A percentile compares a stretch with the other conserved stretches of the same genome.
Conservation (phyloP, 2,888 invertebrate genomes). For the Hybos culiciformis region DNA sequence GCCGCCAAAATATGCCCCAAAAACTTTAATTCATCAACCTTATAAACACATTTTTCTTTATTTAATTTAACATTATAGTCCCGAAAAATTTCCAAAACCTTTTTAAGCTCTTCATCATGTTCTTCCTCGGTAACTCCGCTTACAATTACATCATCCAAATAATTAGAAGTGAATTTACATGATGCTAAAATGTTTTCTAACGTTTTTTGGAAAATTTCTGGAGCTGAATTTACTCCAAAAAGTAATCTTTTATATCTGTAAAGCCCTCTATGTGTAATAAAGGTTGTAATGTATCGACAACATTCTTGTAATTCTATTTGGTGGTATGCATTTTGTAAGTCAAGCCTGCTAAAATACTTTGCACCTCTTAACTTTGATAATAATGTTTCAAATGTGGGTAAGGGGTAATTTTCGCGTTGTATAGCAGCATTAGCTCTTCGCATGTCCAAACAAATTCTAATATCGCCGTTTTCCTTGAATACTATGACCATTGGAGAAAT, state of each 20-base stretch:
- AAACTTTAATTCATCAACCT: neutral
- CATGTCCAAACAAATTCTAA: conserved; percentile 25
- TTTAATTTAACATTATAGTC: conserved; percentile 17
- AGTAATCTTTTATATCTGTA: conserved; percentile 24
- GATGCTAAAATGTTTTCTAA: conserved; percentile 18
- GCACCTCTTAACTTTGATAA: conserved; percentile 14
- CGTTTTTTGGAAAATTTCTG: conserved; percentile 14
- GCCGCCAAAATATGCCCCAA: neutral
- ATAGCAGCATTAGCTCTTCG: conserved; percentile 23
- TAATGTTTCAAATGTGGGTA: conserved; percentile 17
- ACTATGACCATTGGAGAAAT: conserved; percentile 23
- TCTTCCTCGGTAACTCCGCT: conserved; percentile 17
- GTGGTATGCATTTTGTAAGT: conserved; percentile 21
- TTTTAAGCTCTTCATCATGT: conserved; percentile 16
- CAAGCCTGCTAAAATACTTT: conserved; percentile 20
- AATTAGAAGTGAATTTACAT: conserved; percentile 19
- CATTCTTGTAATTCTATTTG: conserved; percentile 15
- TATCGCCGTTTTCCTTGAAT: conserved; percentile 18
- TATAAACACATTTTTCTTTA: conserved; percentile 16
- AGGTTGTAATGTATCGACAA: conserved; percentile 8
- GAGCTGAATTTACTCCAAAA: conserved; percentile 23
- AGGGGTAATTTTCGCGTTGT: conserved; percentile 8
- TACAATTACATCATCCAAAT: conserved; percentile 16
- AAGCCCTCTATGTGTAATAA: conserved; percentile 10
- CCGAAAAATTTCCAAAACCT: conserved; percentile 12